Percentiles rank a stretch among this genome's conserved stretches.
Conservation (phyloP, 2,113 vertebrate species). For the Trematocara marginatum region DNA sequence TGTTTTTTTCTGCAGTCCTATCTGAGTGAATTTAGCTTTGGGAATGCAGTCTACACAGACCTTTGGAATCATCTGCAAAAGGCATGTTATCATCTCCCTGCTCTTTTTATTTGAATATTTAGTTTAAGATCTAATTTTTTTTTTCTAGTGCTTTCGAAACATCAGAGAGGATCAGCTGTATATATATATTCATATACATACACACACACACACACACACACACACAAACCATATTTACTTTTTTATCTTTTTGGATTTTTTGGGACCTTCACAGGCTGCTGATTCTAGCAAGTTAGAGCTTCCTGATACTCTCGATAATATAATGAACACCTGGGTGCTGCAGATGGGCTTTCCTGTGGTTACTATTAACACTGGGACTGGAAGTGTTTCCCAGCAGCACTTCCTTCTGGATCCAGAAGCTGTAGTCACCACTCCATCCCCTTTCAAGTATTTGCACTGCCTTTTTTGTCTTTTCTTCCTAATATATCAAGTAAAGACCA, state of each 20-base stretch:
- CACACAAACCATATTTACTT: not conserved
- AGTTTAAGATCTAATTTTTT: not conserved
- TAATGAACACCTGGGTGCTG: slow-evolving; percentile 90
- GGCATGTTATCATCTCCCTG: slow-evolving; percentile 44
- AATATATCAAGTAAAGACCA: not conserved
- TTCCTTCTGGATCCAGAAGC: slow-evolving; percentile 79
- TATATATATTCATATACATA: not conserved
- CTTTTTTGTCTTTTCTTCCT: not conserved
- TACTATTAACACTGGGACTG: slow-evolving; percentile 69
- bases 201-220: not conserved
- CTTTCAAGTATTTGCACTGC: slow-evolving; percentile 69
- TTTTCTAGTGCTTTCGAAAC: not conserved
- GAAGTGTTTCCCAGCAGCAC: slow-evolving; percentile 71
- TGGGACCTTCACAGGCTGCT: slow-evolving; percentile 51
- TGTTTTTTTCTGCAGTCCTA: slow-evolving; percentile 55
- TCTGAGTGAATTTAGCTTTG: slow-evolving; percentile 70
- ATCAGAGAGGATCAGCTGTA: not conserved
- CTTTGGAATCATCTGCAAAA: slow-evolving; percentile 82
- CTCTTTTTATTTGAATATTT: not conserved
- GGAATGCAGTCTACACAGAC: slow-evolving; percentile 78
- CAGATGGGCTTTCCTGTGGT: slow-evolving; percentile 93
- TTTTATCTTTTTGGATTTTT: not conserved
- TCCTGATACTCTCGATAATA: slow-evolving; percentile 42
- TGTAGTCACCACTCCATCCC: slow-evolving; percentile 63
- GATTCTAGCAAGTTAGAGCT: fast-evolving